Conservation (phyloP, 2,113 vertebrate species). For the Pelmatolapia mariae region DNA sequence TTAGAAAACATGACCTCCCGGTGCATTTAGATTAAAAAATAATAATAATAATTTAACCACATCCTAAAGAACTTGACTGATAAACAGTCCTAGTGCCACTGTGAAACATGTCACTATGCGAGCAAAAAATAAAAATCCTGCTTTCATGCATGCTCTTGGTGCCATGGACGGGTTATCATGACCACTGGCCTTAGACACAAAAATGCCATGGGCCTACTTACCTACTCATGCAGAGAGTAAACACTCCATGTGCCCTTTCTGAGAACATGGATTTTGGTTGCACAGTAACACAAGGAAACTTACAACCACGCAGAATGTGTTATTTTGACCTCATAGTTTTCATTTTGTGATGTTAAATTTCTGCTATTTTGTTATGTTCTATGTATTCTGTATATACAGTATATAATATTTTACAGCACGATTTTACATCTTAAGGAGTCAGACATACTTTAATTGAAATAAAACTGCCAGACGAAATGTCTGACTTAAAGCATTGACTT, state of each 20-base stretch:
- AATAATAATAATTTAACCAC: not conserved
- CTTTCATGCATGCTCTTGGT: not conserved
- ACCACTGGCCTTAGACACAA: not conserved
- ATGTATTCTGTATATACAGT: not conserved
- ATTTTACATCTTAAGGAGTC: not conserved
- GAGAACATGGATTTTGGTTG: not conserved
- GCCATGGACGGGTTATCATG: not conserved
- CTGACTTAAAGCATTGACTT: not conserved
- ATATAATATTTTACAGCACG: not conserved
- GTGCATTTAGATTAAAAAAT: not conserved
- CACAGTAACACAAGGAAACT: not conserved
- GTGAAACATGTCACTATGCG: not conserved
- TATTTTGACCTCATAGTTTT: not conserved
- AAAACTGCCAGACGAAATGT: not conserved
- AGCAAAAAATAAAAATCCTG: not conserved
- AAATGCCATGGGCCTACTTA: not conserved
- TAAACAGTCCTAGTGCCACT: not conserved
- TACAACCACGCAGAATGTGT: not conserved
- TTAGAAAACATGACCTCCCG: not conserved
- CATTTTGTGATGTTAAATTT: not conserved
- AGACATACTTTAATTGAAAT: not conserved
- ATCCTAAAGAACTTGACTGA: not conserved
- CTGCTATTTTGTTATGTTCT: not conserved
- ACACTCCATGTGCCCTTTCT: not conserved
- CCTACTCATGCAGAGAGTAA: not conserved